Evolutionary conservation across 2,888 invertebrate species (phyloP).

Genomic region (Trichopria drosophilae): DNA sequence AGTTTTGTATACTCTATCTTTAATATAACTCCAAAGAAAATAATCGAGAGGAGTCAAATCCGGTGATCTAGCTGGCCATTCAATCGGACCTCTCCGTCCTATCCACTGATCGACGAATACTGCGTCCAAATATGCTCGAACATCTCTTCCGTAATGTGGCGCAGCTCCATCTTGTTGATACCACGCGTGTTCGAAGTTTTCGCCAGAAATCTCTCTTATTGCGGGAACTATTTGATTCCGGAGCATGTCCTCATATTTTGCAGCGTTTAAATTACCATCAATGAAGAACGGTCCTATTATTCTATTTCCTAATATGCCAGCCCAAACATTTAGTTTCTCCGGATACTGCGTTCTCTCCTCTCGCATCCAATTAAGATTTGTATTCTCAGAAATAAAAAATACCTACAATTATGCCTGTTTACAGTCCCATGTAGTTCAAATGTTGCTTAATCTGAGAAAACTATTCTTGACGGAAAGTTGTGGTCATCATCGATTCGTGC

Average conservation of each 20-base stretch:
- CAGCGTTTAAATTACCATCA: slow-evolving; percentile 28
- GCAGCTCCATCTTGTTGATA: too few relatives aligned
- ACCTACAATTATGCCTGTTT: slow-evolving; percentile 40
- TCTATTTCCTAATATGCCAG: slow-evolving; percentile 7
- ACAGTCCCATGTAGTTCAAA: slow-evolving; percentile 39
- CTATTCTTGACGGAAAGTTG: slow-evolving; percentile 28
- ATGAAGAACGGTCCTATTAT: slow-evolving; percentile 48
- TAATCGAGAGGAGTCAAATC: too few relatives aligned
- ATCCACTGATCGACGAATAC: too few relatives aligned
- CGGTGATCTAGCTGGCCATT: too few relatives aligned
- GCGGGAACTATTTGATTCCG: too few relatives aligned
- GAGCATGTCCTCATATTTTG: slow-evolving; percentile 18
- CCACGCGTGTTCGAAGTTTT: too few relatives aligned
- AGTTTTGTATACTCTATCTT: too few relatives aligned
- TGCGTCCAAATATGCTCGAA: too few relatives aligned
- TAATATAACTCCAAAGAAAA: too few relatives aligned
- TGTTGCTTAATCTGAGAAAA: slow-evolving; percentile 37
- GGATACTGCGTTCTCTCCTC: slow-evolving; percentile 20
- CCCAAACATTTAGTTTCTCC: slow-evolving; percentile 13
- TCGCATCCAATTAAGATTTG: slow-evolving; percentile 36
- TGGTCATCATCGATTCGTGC: slow-evolving; percentile 14
- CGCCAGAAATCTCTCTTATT: too few relatives aligned
- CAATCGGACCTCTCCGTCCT: too few relatives aligned
- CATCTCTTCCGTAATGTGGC: too few relatives aligned
- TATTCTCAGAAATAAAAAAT: slow-evolving; percentile 36